Base-by-base conservation (phyloP, 2,888 invertebrate genomes). In the Troides aeacus region DNA sequence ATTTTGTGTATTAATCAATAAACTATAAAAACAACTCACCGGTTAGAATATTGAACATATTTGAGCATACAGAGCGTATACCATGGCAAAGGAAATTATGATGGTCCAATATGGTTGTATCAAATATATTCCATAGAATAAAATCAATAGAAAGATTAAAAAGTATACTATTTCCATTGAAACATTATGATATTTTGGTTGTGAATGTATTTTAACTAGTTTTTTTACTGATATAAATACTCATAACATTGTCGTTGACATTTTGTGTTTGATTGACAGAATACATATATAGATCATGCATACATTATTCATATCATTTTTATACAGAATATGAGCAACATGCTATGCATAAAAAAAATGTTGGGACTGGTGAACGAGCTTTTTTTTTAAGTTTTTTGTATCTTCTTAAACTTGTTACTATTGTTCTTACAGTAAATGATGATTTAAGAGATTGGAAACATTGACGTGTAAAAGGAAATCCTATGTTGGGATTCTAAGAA, bases 151-250 rank as follows among this genome's bases (percentile, higher is more conserved):
- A 71, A 86, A 70, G 68, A 86, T 70, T 10, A 90, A 39, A 72
- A 89, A 88, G 73, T 88, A 88, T 67, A 90, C 74, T 75, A 90
- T 87, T 89, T 90, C 90, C 90, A 90, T 90, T 84, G 82, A 87
- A 73, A 78, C 78, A 77, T 78, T 61, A 23, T 53, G 63, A 36
- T 57, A 70, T 69, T 76, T 64, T 66, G 24, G 56, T 69, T 81
- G 56, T 69, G 73, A 66, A 80, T 75, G 67, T 88, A 74, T 74
- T 83, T 81, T 64, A 17, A 58, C 58, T 17, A 46, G 0, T 21
- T 21, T 1, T 10, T 65, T 39, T 30, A 24, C 30, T 50, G 8
- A 42, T 23, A 61, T 7, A 24, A 1, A 42, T 42, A 61, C 10
- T 12, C 42, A 61, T 61, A 18, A n/a, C 21, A 21, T n/a, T 42